Base-by-base conservation (phyloP, 2,888 invertebrate genomes). In the Melieria picta region DNA sequence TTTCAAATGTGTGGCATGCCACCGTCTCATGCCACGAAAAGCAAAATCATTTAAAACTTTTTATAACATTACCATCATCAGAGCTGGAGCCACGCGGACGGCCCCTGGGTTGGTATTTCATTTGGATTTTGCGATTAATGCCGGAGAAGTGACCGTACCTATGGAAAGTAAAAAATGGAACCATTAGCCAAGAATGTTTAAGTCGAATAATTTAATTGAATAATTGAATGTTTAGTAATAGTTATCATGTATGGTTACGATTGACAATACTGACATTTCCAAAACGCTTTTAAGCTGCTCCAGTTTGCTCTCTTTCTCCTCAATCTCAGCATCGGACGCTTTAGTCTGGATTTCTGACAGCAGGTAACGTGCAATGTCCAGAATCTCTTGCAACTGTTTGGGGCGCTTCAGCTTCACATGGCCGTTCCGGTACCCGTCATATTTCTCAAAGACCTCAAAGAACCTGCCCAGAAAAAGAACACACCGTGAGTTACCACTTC, bases 91-190 rank as follows among this genome's bases (percentile, higher is more conserved):
- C 94, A 78, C 96, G 90, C 58, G 96, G 96, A 73, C 97, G 90
- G 0, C 98, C 98, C 80, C 95, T 93, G 1, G 98, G 98, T 87
- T 98, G 97, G 88, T 99, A 99, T 88, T 99, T 99, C 92, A 99
- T 93, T 90, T 99, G 99, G 74, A 99, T 98, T 89, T 99, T 99
- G 77, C 99, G 93, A 90, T 99, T 99, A 82, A 99, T 99, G 58
- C 99, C 99, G 62, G 98, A 99, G 89, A 99, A 99, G 88, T 99
- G 97, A 0, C 98, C 99, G 86, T 99, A 98, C 97, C 96, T 97
- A 82, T 3, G 81, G 6, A 16, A 52, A 7, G 6, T 50, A 4
- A n/a, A n/a, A n/a, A n/a, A 45, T 16, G 10, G 16, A 60, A 3
- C 30, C 3, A 52, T 4, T 2, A 30, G 30, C 30, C 30, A 30